Conservation (phyloP, 2,888 invertebrate species). For the Myopa testacea region DNA sequence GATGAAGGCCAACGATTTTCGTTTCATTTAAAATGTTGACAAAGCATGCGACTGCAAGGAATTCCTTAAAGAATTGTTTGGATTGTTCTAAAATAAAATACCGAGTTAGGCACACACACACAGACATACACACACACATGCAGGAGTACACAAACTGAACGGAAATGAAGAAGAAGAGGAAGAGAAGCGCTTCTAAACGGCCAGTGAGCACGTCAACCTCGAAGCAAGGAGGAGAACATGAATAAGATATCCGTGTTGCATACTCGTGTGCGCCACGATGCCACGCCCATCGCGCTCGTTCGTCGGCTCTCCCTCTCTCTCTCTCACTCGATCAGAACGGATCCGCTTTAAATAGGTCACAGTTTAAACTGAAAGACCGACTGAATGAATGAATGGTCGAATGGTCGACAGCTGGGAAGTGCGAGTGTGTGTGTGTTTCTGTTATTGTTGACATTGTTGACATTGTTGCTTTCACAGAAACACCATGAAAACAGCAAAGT, state of each 20-base stretch:
- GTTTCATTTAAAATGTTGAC: slow-evolving; percentile 6
- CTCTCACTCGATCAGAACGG: slow-evolving; percentile 6
- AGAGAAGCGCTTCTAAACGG: slow-evolving; percentile 9
- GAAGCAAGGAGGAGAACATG: not conserved
- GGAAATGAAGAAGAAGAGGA: not conserved
- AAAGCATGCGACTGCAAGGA: slow-evolving; percentile 12
- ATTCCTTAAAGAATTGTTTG: not conserved
- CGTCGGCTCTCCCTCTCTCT: not conserved
- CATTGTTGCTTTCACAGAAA: not conserved
- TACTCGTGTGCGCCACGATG: too few species aligned
- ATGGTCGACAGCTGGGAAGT: not conserved
- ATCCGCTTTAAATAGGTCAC: slow-evolving; percentile 9
- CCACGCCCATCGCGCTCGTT: too few species aligned
- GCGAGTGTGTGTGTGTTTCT: too few species aligned
- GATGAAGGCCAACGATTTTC: not conserved
- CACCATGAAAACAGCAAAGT: not conserved
- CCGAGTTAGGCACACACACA: slow-evolving; percentile 9
- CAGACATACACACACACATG: slow-evolving; percentile 10
- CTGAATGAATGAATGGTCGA: not conserved
- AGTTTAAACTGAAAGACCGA: slow-evolving; percentile 5
- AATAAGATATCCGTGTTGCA: too few species aligned
- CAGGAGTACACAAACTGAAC: not conserved
- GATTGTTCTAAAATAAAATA: not conserved
- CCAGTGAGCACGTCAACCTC: not conserved
- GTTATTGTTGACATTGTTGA: not conserved